Conservation (phyloP, 2,113 vertebrate species). For the Tautogolabrus adspersus region DNA sequence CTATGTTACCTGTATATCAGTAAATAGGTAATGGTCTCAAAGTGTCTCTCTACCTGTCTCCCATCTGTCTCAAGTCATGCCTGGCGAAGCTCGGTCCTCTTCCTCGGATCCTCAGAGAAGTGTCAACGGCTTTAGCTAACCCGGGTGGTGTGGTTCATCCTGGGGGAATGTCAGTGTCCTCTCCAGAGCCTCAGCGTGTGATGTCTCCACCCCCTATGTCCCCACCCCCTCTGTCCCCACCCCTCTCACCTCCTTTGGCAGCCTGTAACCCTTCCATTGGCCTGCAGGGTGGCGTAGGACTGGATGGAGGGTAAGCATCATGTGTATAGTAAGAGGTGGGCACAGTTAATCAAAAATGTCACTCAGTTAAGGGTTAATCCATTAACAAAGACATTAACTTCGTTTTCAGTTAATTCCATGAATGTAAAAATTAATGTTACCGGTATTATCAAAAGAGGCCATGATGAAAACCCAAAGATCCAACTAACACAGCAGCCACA, state of each 20-base stretch:
- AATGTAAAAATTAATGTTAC: no score
- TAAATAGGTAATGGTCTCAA: no score
- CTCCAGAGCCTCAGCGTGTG: slow-evolving; percentile 81
- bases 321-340: background rate
- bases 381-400: no score
- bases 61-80: slow-evolving; percentile 51
- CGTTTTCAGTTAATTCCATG: no score
- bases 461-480: no score
- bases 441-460: no score
- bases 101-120: slow-evolving; percentile 93
- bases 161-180: slow-evolving; percentile 79
- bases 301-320: slow-evolving; percentile 86
- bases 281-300: slow-evolving; percentile 88
- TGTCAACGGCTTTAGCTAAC: slow-evolving; percentile 89
- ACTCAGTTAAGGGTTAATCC: no score
- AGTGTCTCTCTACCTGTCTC: background rate
- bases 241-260: slow-evolving; percentile 85
- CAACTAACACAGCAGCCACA: no score
- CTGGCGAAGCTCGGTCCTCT: slow-evolving; percentile 91
- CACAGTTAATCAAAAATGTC: no score
- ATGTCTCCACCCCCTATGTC: slow-evolving; percentile 81
- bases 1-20: no score
- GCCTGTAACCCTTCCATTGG: slow-evolving; percentile 89
- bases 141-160: slow-evolving; percentile 86
- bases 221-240: slow-evolving; percentile 80